Evolutionary conservation across 2,113 vertebrate species (phyloP).

Genomic region (Hemiprocne comata): DNA sequence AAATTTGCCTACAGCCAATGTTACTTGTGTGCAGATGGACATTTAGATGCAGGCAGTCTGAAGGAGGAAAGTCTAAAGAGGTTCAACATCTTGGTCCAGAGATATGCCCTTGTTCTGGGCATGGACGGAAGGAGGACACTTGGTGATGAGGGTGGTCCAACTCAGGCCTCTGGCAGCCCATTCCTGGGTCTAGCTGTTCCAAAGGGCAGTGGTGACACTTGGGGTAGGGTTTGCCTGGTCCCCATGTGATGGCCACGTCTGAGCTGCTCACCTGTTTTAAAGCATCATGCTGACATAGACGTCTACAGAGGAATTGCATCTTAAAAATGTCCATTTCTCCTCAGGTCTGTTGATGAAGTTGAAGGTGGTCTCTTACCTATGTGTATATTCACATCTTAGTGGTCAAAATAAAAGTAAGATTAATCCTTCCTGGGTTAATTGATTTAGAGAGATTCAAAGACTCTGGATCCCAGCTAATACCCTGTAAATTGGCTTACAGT

Average conservation of each 20-base stretch:
- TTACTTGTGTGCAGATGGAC: neutral
- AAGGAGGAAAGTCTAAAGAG: neutral
- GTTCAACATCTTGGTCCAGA: neutral
- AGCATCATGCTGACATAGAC: neutral
- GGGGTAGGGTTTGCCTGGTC: neutral
- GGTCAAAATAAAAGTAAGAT: neutral
- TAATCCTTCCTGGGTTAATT: neutral
- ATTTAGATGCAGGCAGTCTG: neutral
- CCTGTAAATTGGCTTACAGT: neutral
- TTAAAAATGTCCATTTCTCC: neutral
- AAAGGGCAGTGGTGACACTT: neutral
- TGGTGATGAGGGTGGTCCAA: accelerated
- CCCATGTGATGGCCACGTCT: neutral
- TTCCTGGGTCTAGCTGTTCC: neutral
- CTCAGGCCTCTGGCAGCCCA: neutral
- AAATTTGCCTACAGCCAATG: neutral
- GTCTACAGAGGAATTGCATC: neutral
- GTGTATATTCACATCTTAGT: neutral
- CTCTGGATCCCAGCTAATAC: neutral
- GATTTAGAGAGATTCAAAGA: neutral
- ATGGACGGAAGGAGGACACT: neutral
- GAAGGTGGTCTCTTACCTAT: neutral
- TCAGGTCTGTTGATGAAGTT: neutral
- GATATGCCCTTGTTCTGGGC: neutral
- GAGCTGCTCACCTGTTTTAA: neutral